Evolutionary conservation across 1,140 invertebrate genomes (phyloP).

Genomic region (Harpegnathos saltator): DNA sequence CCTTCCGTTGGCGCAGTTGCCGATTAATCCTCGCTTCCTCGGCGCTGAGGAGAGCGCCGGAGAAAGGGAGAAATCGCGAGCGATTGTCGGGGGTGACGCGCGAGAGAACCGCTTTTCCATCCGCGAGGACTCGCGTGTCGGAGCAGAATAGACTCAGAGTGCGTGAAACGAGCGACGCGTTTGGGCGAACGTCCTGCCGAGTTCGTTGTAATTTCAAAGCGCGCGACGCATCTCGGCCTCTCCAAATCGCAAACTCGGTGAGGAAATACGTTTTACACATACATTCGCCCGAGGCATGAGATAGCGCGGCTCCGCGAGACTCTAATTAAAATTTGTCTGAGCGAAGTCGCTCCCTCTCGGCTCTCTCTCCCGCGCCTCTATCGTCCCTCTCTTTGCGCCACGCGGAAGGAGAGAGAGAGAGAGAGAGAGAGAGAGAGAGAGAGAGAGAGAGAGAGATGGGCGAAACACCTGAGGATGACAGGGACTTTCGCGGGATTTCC

Average conservation of each 20-base stretch:
- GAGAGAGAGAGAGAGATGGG: neutral
- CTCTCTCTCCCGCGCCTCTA: neutral
- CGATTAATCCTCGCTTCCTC: no score
- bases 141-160: no score
- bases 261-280: constrained; percentile 5
- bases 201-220: no score
- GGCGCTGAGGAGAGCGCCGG: no score
- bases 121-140: no score
- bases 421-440: neutral
- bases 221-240: neutral
- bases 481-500: constrained; percentile 31
- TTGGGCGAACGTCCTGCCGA: no score
- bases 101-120: no score
- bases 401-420: neutral
- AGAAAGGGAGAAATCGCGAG: no score
- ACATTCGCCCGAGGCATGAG: constrained; percentile 2
- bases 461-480: constrained; percentile 52
- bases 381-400: no score
- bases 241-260: constrained; percentile 2
- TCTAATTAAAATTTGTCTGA: constrained; percentile 56
- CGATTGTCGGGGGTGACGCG: no score
- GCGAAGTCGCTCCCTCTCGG: neutral
- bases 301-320: neutral
- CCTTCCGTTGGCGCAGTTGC: constrained; percentile 21
- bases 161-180: no score